phyloP scores from a whole-genome alignment of 2,888 invertebrate genomes.

The Mesochorus sp. region DNA sequence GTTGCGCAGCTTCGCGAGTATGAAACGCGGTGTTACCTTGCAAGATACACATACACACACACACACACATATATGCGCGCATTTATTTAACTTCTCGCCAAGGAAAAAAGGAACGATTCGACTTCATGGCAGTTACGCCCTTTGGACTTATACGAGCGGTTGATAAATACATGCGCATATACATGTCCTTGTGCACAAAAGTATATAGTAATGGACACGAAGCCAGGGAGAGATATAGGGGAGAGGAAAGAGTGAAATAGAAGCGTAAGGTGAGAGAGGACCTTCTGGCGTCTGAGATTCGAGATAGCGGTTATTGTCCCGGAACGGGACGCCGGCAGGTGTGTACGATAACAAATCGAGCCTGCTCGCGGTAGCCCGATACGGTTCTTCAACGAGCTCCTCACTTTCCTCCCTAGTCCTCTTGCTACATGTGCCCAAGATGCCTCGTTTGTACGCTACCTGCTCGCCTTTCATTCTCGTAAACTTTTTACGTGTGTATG shows the following conservation, averaged over 20 bases:
- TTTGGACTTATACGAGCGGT: slow-evolving; percentile 12
- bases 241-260: slow-evolving; percentile 28
- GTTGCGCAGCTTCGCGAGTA: slow-evolving; percentile 33
- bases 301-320: slow-evolving; percentile 77
- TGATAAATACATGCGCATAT: neutral
- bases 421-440: neutral
- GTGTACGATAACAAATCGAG: slow-evolving; percentile 77
- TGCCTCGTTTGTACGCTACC: slow-evolving; percentile 8
- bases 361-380: slow-evolving; percentile 58
- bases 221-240: slow-evolving; percentile 20
- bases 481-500: too few species aligned
- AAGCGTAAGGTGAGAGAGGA: slow-evolving; percentile 71
- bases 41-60: too few species aligned
- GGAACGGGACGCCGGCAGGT: slow-evolving; percentile 75
- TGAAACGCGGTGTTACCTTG: slow-evolving; percentile 30
- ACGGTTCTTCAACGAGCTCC: slow-evolving; percentile 53
- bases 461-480: too few species aligned
- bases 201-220: slow-evolving; percentile 29
- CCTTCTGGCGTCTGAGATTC: slow-evolving; percentile 69
- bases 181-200: slow-evolving; percentile 1
- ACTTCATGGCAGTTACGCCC: slow-evolving; percentile 15
- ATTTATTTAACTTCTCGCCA: too few species aligned
- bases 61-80: too few species aligned
- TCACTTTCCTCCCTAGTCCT: slow-evolving; percentile 33
- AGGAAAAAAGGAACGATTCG: too few species aligned